These are phyloP conservation scores for Noctua comes DNA, from an alignment of 2,888 invertebrate genomes.

Conservation along the genomic window DNA sequence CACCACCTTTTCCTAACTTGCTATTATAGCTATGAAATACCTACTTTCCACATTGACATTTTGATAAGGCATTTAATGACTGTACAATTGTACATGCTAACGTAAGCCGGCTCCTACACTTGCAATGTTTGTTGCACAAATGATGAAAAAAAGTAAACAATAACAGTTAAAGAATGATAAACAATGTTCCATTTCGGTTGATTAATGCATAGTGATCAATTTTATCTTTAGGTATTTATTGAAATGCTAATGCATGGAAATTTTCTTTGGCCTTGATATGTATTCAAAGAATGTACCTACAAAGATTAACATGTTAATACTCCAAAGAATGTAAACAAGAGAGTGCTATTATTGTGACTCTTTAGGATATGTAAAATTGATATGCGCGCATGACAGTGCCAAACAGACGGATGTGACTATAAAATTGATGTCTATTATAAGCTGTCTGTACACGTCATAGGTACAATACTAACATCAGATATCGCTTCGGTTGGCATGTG, in stretches of 20 bases:
- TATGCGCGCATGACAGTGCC: slow-evolving; percentile 7
- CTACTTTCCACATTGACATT: neutral
- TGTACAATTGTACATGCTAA: slow-evolving; percentile 11
- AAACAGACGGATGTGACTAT: slow-evolving; percentile 14
- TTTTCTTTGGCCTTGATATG: slow-evolving; percentile 3
- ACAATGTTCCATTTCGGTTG: slow-evolving; percentile 13
- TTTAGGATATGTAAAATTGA: slow-evolving; percentile 15
- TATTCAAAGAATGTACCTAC: slow-evolving; percentile 21
- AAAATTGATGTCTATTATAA: slow-evolving; percentile 7
- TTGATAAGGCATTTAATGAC: slow-evolving; percentile 3
- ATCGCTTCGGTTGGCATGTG: neutral
- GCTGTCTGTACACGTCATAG: slow-evolving; percentile 18
- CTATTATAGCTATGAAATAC: neutral
- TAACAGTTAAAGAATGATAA: slow-evolving; percentile 16
- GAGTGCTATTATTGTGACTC: neutral
- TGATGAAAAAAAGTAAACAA: slow-evolving; percentile 41
- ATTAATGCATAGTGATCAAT: slow-evolving; percentile 18
- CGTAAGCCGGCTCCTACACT: neutral
- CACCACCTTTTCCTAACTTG: neutral
- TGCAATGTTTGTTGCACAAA: slow-evolving; percentile 39
- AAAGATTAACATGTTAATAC: neutral
- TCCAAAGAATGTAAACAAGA: neutral
- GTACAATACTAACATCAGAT: slow-evolving; percentile 9
- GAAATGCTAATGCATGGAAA: slow-evolving; percentile 17
- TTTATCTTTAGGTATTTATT: slow-evolving; percentile 16